Base-by-base conservation (phyloP, 2,888 invertebrate species). In the Caenorhabditis sp. region DNA sequence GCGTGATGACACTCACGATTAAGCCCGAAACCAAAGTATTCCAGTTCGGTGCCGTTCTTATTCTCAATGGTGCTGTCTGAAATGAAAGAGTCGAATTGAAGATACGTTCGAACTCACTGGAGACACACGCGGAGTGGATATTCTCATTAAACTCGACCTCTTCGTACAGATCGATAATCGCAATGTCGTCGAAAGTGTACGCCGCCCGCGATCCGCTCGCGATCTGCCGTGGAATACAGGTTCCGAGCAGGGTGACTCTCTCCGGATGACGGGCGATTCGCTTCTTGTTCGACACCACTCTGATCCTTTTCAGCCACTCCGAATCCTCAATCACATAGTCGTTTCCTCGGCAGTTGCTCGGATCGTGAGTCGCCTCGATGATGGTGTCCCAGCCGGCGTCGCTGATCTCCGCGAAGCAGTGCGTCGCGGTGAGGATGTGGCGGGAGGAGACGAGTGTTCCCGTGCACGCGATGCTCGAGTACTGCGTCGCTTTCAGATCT, bases 381-480 rank as follows among this genome's bases (percentile, higher is more conserved):
- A 43, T 35, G 35, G 35, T 35, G 4, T 1, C 11, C 35, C 30
- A 43, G 13, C 26, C 26, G 13, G 24, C 2, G 11, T 13, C 9
- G 4, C 2, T 0, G 7, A 9, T 6, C 0, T 11, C 27, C 17
- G 50, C 39, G 9, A 50, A 43, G 32, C 63, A 63, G 45, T 63
- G 63, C 15, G 63, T 24, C 3, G 63, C 63, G 3, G 53, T 53
- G 11, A 63, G 45, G 15, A 53, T 15, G 41, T 63, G 63, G 32
- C 63, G 63, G 1, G 50, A 20, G 0, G 63, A 63, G 15, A 53
- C 35, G 1, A 63, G 4, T 2, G 63, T 53, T 5, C 52, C 63
- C n/a, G 43, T 32, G 27, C 63, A 63, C 46, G 13, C 20, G 17
- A 17, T 41, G 5, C 5, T 30, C 5, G 30, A 30, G 30, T 15